A percentile compares a stretch with the other conserved stretches of the same genome.
These are phyloP conservation scores for Haliclona indistincta DNA, from an alignment of 37 sponge, comb jelly and placozoan species.

Conservation along the genomic window DNA sequence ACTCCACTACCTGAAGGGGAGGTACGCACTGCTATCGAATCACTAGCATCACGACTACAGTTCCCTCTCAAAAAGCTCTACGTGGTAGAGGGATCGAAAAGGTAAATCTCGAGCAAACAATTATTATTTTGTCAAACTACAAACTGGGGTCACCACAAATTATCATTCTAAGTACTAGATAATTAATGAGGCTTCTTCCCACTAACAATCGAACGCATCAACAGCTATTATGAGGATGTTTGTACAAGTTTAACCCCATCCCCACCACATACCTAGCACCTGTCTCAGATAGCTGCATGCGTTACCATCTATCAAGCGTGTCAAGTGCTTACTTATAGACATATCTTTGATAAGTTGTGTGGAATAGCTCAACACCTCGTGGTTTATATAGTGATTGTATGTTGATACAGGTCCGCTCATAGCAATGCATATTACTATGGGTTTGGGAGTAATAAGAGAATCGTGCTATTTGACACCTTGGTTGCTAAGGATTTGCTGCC, in stretches of 20 bases:
- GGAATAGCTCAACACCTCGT: too few relatives aligned
- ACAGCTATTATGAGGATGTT: too few relatives aligned
- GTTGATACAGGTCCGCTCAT: constrained; percentile 73
- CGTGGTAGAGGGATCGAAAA: constrained; percentile 90
- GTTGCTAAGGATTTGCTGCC: constrained; percentile 62
- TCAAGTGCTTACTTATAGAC: too few relatives aligned
- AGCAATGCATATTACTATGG: constrained; percentile 99
- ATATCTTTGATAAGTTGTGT: too few relatives aligned
- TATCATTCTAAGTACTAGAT: too few relatives aligned
- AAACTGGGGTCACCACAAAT: too few relatives aligned
- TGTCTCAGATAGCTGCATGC: too few relatives aligned
- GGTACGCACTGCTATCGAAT: constrained; percentile 73
- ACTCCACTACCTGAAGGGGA: constrained; percentile 87
- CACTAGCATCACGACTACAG: constrained; percentile 61
- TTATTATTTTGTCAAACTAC: neutral
- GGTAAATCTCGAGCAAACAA: neutral
- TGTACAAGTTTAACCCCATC: too few relatives aligned
- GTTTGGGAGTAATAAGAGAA: constrained; percentile 91
- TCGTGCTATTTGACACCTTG: constrained; percentile 97
- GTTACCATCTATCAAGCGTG: too few relatives aligned
- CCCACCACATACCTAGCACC: too few relatives aligned
- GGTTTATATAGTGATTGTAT: neutral
- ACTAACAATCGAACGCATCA: too few relatives aligned
- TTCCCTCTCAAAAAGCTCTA: constrained; percentile 92
- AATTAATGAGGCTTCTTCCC: too few relatives aligned